Base-by-base conservation (phyloP, 2,113 vertebrate species). In the Mellivora capensis region DNA sequence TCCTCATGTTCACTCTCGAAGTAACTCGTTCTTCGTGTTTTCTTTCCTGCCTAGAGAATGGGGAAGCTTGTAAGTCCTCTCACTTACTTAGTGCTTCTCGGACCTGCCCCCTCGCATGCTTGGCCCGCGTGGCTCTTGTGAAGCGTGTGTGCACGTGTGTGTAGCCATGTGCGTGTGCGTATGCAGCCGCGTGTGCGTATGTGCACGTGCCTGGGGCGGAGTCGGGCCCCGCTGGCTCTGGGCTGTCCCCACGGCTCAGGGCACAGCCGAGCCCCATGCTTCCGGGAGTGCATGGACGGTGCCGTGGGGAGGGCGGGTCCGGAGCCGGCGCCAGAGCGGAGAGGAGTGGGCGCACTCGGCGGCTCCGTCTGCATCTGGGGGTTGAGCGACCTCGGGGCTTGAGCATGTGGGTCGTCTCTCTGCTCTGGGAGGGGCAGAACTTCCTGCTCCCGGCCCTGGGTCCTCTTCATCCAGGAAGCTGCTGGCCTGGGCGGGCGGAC, bases 1-100 rank as follows among this genome's bases (percentile, higher is more conserved):
- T 27, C 92, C 37, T 7, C 37, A 0, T 3, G 54, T 42, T 11
- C 37, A 0, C 71, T 47, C 64, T 57, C 81, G 31, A 57, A 57
- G 31, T 98, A 92, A 97, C 96, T 2, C 49, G 57, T 79, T 96
- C 23, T 98, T 94, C 99, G 91, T 99, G 98, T 99, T 99, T 98
- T 98, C 98, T 99, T 96, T 98, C 98, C 98, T 96, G 97, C 98
- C 93, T 99, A 99, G 99, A 99, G 99, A 99, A 98, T 99, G 99
- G 99, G 99, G 99, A 99, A 99, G 97, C 98, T 99, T 99, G 99
- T 99, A 99, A 99, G 99, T 99, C 74, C 96, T 97, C 99, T 97
- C 98, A 6, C 39, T 57, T 95, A 14, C 37, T 96, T 97, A 80
- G 93, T 61, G 39, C 95, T 95, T 47, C 54, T 6, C 96, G 34